Evolutionary conservation across 30 jellyfish, hydroid and myxozoan genomes (phyloP), one percentile per base, ranked within the genome.

Genomic region (Hydractinia echinata): DNA sequence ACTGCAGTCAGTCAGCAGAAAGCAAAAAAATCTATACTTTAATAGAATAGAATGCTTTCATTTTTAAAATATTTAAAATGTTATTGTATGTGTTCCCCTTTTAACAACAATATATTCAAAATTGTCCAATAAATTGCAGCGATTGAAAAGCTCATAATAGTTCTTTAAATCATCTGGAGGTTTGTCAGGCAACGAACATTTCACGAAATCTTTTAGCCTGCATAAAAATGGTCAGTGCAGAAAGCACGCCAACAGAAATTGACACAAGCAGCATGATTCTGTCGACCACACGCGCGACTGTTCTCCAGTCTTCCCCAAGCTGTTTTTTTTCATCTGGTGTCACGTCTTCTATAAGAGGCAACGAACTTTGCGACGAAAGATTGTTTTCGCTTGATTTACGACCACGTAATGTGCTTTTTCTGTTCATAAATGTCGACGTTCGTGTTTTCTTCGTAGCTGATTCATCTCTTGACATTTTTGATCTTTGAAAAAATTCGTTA

Each of bases 251-350:
- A 53, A 79, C 82, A 18, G 81, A 53, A 20, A 90, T 79, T 4
- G 97, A 81, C 49, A 90, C 54, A n/a, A 84, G 84, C 8, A 90
- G 86, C 87, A 90, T 73, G 21, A 82, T 79, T 68, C 97, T 84
- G 79, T 90, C 97, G 51, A 90, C 64, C 18, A 90, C 91, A 51
- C 95, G 85, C 13, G 97, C 97, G 4, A 94, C 97, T 49, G 53
- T 67, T 74, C 79, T 82, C 97, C 97, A 90, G 67, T 90, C 97
- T 64, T 85, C 96, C 10, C 84, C 92, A 70, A 86, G 69, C 49
- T 66, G 82, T 67, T 71, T 90, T 54, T 67, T 54, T 5, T 64
- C 92, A 5, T 84, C 52, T 6, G 90, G 51, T 60, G 61, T 81
- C 7, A 14, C 4, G 6, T 52, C 51, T 39, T 30, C 60, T 55